A percentile compares a stretch with the other conserved stretches of the same genome.
Conservation (phyloP, 1,140 invertebrate genomes). For the Bombus ignitus region DNA sequence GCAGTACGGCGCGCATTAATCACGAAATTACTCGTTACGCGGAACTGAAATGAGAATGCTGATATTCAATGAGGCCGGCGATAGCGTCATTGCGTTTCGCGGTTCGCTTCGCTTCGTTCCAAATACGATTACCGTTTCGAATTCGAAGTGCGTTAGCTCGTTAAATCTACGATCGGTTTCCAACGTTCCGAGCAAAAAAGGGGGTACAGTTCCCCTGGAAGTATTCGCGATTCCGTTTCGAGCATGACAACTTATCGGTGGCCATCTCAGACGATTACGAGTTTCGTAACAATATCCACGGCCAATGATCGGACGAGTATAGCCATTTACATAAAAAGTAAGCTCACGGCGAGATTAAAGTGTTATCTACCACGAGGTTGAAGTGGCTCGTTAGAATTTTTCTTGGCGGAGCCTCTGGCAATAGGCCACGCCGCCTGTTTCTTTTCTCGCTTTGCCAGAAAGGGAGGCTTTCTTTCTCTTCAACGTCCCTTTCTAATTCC, state of each 20-base stretch:
- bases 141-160: not conserved
- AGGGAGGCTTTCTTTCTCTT: not conserved
- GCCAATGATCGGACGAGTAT: not conserved
- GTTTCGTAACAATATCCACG: not conserved
- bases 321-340: not conserved
- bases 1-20: constrained; percentile 14
- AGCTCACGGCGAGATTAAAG: not conserved
- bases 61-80: not conserved
- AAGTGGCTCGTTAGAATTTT: constrained; percentile 5
- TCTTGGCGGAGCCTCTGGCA: not conserved
- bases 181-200: not conserved
- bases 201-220: too few species aligned
- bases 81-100: constrained; percentile 5
- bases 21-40: constrained; percentile 44
- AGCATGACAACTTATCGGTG: not conserved
- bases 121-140: not conserved
- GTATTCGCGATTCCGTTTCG: too few species aligned
- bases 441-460: not conserved
- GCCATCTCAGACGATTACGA: not conserved
- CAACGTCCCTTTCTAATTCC: not conserved
- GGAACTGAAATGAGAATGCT: not conserved
- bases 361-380: not conserved
- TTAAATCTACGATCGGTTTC: not conserved
- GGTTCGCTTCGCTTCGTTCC: not conserved
- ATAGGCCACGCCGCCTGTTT: not conserved